Evolutionary conservation across 2,888 invertebrate species (phyloP).

Genomic region (Rhingia rostrata): DNA sequence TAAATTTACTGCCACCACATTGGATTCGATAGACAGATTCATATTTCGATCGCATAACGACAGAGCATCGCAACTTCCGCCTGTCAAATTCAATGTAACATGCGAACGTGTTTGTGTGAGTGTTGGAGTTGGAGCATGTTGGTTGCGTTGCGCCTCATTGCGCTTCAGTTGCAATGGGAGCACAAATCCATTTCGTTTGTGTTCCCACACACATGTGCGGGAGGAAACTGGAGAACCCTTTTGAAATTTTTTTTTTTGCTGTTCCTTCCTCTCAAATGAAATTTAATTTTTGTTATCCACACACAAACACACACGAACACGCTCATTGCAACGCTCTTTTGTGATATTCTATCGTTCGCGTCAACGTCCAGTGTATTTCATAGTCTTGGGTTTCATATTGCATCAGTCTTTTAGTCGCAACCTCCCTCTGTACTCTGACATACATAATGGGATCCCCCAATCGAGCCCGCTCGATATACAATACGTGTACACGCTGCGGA

Average conservation of each 20-base stretch:
- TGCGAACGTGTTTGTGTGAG: conserved; percentile 14
- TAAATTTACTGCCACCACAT: conserved; percentile 3
- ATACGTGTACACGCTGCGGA: conserved; percentile 49
- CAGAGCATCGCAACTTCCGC: conserved; percentile 46
- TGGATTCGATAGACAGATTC: neutral
- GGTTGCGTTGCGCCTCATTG: conserved; percentile 55
- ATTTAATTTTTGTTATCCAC: conserved; percentile 45
- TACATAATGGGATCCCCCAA: conserved; percentile 23
- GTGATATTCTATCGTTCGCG: conserved; percentile 62
- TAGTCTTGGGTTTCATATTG: conserved; percentile 60
- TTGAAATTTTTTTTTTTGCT: conserved; percentile 12
- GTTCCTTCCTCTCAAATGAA: conserved; percentile 31
- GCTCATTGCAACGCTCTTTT: conserved; percentile 2
- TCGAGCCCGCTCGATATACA: conserved; percentile 4
- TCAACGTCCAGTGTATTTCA: conserved; percentile 64
- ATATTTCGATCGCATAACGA: conserved; percentile 36
- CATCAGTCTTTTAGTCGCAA: conserved; percentile 39
- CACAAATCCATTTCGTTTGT: conserved; percentile 25
- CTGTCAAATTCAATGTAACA: conserved; percentile 65
- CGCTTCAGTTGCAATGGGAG: conserved; percentile 52
- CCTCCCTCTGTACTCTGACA: conserved; percentile 16
- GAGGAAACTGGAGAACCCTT: conserved; percentile 56
- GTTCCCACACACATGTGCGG: conserved; percentile 45
- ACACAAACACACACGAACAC: neutral
- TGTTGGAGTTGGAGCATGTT: conserved; percentile 62